Base-by-base conservation (phyloP, 2,888 invertebrate species). In the Nebria salina region DNA sequence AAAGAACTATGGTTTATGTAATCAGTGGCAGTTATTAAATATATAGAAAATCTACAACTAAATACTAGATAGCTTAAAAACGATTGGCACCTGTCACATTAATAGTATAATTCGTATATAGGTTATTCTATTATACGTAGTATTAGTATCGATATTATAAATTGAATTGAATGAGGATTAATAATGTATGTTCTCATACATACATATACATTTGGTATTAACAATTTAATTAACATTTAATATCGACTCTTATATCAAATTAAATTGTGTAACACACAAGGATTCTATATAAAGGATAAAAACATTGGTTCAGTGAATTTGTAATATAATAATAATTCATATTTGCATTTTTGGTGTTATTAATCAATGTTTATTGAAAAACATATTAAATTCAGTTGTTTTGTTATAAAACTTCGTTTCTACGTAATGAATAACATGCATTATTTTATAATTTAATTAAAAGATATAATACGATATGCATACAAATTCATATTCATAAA, bases 401-500 rank as follows among this genome's bases (percentile, higher is more conserved):
- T 34, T 34, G 34, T 34, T 34, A 34, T 34, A 34, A 34, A 34
- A 34, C 5, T 34, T 34, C 34, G 54, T 54, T 54, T 4, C 2
- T 54, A 54, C 34, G 34, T 54, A 54, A 54, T 54, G 13, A 1
- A 54, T 13, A 54, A 54, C 54, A 13, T 8, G 54, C 54, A 11
- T 54, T 54, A 54, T 54, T 54, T 54, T 54, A 54, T 54, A 54
- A 54, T 54, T 54, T 54, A 54, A 54, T 54, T 54, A 54, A 54
- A 54, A 54, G 54, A 54, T 13, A 54, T 7, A 20, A 20, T 20
- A 13, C 7, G 54, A 54, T 54, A 54, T 54, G 54, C 54, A 54
- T 3, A 13, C 54, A 54, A 11, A 13, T 54, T 11, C 2, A 54
- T 54, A 6, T 54, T 8, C 54, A 54, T 54, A 3, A 54, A 54